Base-by-base conservation (phyloP, 1,140 invertebrate species). In the Laodelphax striatellus region DNA sequence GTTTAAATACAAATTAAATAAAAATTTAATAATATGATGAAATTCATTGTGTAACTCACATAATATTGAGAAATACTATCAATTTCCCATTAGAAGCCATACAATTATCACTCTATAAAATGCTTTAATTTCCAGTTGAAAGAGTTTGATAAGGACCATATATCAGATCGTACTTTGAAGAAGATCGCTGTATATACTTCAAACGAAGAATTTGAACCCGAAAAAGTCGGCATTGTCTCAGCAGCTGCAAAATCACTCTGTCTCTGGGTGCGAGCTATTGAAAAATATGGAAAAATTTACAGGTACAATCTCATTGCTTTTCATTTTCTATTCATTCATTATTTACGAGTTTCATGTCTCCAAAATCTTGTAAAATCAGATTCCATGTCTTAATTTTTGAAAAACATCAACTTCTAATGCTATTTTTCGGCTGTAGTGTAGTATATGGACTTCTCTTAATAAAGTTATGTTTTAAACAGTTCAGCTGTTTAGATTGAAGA, bases 241-340 rank as follows among this genome's bases (percentile, higher is more conserved):
- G 66, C 78, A 1, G 90, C 90, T 2, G 88, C 89, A 11, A 90
- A 89, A 73, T 92, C 88, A 14, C 73, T 94, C 17, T 90, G 88
- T 69, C 82, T 88, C 69, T 93, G 90, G 92, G 90, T 93, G n/a
- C 78, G 88, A 63, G 90, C 90, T 5, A 93, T 94, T 72, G 87
- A 93, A 69, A 84, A 92, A 68, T 94, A 94, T 70, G 90, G 84
- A 5, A 86, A 87, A 75, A 83, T 93, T 50, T 92, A 84, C 75
- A 86, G 82, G 83, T 86, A 67, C 74, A 73, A 72, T 38, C 56
- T 28, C 24, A 4, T 28, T 4, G 24, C 24, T 28, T 28, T 6
- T 6, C n/a, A n/a, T n/a, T n/a, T 19, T 60, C 22, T 41, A 52
- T 55, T 56, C 10, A 52, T 13, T 13, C 22, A 17, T 54, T 11